Conservation (phyloP, 2,888 invertebrate species). For the Drosophila subquinaria region DNA sequence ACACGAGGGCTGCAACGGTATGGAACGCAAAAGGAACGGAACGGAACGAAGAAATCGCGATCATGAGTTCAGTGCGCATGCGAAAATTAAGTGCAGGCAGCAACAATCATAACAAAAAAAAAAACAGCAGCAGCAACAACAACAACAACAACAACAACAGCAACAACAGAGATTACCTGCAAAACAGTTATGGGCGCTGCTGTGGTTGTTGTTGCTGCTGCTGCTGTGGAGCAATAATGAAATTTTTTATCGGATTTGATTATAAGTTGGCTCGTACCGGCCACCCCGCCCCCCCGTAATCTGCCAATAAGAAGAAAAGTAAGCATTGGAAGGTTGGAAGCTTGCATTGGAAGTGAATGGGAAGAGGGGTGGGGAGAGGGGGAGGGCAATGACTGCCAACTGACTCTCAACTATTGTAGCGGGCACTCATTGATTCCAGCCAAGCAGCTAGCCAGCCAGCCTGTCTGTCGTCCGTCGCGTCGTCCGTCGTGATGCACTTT, state of each 20-base stretch:
- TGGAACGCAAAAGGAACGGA: constrained; percentile 29
- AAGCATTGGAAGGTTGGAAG: constrained; percentile 57
- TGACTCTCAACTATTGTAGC: constrained; percentile 52
- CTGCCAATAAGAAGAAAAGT: constrained; percentile 81
- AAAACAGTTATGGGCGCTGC: constrained; percentile 73
- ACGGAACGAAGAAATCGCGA: constrained; percentile 73
- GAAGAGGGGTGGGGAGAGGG: constrained; percentile 24
- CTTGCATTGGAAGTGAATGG: constrained; percentile 18
- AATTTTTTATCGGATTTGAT: constrained; percentile 82
- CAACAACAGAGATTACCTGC: constrained; percentile 71
- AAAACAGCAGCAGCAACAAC: constrained; percentile 39
- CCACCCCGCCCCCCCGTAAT: constrained; percentile 62
- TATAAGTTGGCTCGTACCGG: constrained; percentile 71
- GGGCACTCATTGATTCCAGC: constrained; percentile 72
- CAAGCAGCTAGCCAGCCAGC: constrained; percentile 41
- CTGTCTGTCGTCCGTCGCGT: constrained; percentile 68
- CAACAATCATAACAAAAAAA: constrained; percentile 76
- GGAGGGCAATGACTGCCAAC: constrained; percentile 43
- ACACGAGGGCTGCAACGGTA: constrained; percentile 40
- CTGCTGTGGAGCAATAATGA: constrained; percentile 73
- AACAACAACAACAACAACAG: constrained; percentile 37
- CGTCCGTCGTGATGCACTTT: constrained; percentile 85
- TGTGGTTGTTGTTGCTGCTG: constrained; percentile 41
- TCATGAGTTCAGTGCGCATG: constrained; percentile 80
- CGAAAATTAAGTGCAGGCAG: constrained; percentile 80